Base-by-base conservation (phyloP, 1,140 invertebrate genomes). In the Atta cephalotes region DNA sequence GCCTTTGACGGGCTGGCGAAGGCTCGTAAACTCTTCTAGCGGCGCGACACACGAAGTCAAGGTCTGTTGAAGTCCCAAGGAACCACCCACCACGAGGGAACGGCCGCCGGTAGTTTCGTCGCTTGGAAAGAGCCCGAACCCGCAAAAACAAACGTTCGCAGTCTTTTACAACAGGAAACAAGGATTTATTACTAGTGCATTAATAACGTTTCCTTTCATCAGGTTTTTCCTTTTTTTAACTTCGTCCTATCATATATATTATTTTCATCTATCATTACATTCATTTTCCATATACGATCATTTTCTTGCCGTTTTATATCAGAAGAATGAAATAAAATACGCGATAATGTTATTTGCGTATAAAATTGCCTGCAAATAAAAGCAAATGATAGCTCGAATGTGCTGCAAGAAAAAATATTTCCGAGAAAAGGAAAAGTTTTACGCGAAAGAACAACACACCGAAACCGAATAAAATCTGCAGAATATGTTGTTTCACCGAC, bases 1-100 rank as follows among this genome's bases (percentile, higher is more conserved):
- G 81, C 77, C 90, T 91, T 91, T 91, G 90, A 91, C 90, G 90
- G 90, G 78, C 85, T 87, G 70, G 88, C 90, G 68, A 91, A 84
- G 78, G 81, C 86, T 91, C 90, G 88, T 91, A 91, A 91, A 91
- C 77, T 56, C 71, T 58, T 39, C 51, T 39, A 60, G 72, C 78
- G 78, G 82, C 82, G 82, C 66, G 90, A 91, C 86, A 89, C 81
- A 89, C 87, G 80, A 87, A 88, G 86, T 86, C 90, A 91, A 85
- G 88, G 90, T 88, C 82, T 81, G 86, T 9, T 49, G 77, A 89
- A 91, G 88, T 89, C 68, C n/a, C 79, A 35, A 16, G 51, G 72
- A 91, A 39, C 90, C 90, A 90, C 89, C 89, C 86, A 89, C 89
- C 76, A 3, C 65, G 89, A 88, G 70, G 16, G 70, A 72, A 58